Evolutionary conservation across 2,113 vertebrate species (phyloP).

Genomic region (Delphinapterus leucas): DNA sequence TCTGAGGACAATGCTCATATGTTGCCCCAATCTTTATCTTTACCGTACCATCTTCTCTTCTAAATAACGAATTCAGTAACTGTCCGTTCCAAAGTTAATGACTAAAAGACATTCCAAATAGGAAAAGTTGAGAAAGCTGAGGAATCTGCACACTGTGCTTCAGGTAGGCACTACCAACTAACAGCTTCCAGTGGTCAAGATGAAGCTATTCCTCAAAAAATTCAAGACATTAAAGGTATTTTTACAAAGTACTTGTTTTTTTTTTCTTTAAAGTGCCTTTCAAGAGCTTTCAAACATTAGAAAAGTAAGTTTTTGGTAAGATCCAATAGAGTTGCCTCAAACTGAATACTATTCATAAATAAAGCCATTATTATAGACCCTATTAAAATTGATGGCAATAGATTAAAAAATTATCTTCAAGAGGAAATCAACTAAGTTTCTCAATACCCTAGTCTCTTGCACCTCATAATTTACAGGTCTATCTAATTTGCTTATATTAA

Average conservation of each 20-base stretch:
- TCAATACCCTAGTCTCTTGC: not conserved
- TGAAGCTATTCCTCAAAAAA: not conserved
- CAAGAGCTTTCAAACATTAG: not conserved
- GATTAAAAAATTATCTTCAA: not conserved
- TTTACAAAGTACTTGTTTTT: not conserved
- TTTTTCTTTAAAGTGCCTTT: not conserved
- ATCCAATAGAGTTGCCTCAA: not conserved
- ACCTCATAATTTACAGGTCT: not conserved
- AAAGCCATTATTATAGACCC: not conserved
- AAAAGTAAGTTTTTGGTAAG: not conserved
- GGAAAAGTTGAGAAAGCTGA: not conserved
- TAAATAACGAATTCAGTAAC: not conserved
- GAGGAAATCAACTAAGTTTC: conserved; percentile 3
- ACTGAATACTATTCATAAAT: not conserved
- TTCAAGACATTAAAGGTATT: not conserved
- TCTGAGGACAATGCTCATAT: not conserved
- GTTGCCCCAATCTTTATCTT: not conserved
- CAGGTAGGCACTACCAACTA: not conserved
- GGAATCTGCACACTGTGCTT: not conserved
- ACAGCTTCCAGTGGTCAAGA: not conserved
- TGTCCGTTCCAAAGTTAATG: not conserved
- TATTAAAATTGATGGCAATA: not conserved
- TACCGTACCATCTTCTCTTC: not conserved
- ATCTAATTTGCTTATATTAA: not conserved
- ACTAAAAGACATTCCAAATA: not conserved